phyloP scores from a whole-genome alignment of 2,888 invertebrate genomes.

The Parascotia fuliginaria region DNA sequence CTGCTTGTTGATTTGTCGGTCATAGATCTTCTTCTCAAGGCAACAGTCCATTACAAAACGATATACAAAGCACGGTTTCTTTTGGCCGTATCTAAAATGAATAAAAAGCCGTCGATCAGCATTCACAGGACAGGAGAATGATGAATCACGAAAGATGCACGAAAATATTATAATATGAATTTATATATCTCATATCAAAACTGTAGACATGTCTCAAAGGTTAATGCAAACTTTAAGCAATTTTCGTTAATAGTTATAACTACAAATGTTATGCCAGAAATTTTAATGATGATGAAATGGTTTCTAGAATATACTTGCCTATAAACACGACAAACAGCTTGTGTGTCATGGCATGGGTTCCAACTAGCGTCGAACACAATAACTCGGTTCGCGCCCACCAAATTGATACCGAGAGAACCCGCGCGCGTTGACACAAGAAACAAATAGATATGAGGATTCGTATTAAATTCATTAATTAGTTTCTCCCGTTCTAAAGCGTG shows the following conservation, averaged over 20 bases:
- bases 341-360: constrained; percentile 99
- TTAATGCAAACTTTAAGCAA: no score
- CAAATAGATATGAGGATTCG: constrained; percentile 93
- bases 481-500: constrained; percentile 97
- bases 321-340: constrained; percentile 98
- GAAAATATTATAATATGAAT: no score
- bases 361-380: constrained; percentile 99
- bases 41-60: constrained; percentile 98
- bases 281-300: no score
- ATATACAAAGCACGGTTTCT: constrained; percentile 97
- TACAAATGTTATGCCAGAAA: no score
- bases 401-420: constrained; percentile 98
- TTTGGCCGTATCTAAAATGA: constrained; percentile 88
- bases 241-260: no score
- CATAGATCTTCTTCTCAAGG: constrained; percentile 98
- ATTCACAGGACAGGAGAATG: no score
- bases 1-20: constrained; percentile 98
- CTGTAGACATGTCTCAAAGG: no score
- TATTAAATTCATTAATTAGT: constrained; percentile 98
- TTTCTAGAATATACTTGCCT: constrained; percentile 72
- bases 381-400: constrained; percentile 98
- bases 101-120: no score
- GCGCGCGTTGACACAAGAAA: constrained; percentile 99
- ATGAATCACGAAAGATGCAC: no score
- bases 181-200: no score